Evolutionary conservation across 2,888 invertebrate genomes (phyloP), one percentile per base, ranked within the genome.

Genomic region (Lepidocyrtinus sp.): DNA sequence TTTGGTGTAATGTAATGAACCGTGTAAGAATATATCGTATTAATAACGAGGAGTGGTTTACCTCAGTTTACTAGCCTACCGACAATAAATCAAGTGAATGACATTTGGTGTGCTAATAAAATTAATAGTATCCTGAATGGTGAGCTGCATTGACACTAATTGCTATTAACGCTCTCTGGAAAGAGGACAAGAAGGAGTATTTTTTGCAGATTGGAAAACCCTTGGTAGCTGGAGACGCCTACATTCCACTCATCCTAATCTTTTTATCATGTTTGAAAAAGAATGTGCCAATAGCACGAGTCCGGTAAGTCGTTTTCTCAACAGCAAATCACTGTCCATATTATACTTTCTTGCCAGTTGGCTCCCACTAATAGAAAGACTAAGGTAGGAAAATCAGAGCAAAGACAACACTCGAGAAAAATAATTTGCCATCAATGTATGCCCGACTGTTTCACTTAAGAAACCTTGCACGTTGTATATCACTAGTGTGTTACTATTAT

Each of bases 241-340:
- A n/a, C 17, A 55, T 55, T 55, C 55, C 12, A 7, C 12, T 55
- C 17, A 26, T 24, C 50, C 50, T 2, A 50, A 7, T 50, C 50
- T 50, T 50, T 12, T 63, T 69, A 73, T 64, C 73, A 80, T 80
- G 80, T 71, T 80, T 67, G 64, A 70, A 25, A 84, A 82, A 75
- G 68, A 75, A 84, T 84, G 84, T 75, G 61, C 36, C 36, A 81
- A 82, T 81, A 78, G 70, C 82, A 84, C 84, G 78, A 64, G 76
- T 74, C 69, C 73, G 81, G 83, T 83, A 79, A 73, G 75, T 15
- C 17, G 12, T 36, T 5, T 36, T 36, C n/a, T n/a, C n/a, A n/a
- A n/a, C n/a, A n/a, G n/a, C n/a, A n/a, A n/a, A n/a, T n/a, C n/a
- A n/a, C n/a, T n/a, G n/a, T n/a, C n/a, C n/a, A n/a, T n/a, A n/a